phyloP scores from a whole-genome alignment of 2,888 invertebrate species.

The Sarcophaga rosellei region DNA sequence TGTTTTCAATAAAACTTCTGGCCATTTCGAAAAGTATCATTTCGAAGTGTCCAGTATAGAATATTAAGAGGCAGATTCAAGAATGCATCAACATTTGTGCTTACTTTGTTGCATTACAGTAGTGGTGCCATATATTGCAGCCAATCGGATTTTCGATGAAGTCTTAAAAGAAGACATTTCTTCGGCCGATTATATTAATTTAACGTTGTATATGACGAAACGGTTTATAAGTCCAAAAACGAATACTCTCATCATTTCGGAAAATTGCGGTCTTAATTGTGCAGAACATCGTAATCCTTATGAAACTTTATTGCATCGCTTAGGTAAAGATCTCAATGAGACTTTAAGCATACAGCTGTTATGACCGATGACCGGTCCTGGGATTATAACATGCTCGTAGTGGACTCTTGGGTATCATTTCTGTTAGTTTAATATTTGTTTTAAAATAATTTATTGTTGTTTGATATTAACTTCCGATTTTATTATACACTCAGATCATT shows the following conservation, averaged over 20 bases:
- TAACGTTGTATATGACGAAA: constrained; percentile 69
- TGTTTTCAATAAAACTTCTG: neutral
- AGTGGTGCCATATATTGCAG: neutral
- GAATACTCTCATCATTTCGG: constrained; percentile 71
- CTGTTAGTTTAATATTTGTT: constrained; percentile 68
- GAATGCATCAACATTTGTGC: no score
- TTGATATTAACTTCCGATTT: neutral
- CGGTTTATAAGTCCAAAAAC: constrained; percentile 70
- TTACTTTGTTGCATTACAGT: no score
- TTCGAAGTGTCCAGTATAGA: no score
- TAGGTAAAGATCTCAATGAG: constrained; percentile 67
- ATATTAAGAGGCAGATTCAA: no score
- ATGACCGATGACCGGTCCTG: constrained; percentile 66
- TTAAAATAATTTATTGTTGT: neutral
- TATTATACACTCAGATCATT: constrained; percentile 64
- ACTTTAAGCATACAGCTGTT: constrained; percentile 71
- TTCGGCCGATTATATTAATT: constrained; percentile 41
- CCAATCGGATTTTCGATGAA: neutral
- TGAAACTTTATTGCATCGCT: constrained; percentile 67
- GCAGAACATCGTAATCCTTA: constrained; percentile 63
- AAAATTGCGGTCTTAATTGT: constrained; percentile 61
- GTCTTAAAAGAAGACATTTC: neutral
- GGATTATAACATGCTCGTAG: constrained; percentile 73
- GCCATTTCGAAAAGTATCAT: neutral
- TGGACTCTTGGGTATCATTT: constrained; percentile 72